Evolutionary conservation across 2,888 invertebrate species (phyloP).

Genomic region (Drosophila mettleri): DNA sequence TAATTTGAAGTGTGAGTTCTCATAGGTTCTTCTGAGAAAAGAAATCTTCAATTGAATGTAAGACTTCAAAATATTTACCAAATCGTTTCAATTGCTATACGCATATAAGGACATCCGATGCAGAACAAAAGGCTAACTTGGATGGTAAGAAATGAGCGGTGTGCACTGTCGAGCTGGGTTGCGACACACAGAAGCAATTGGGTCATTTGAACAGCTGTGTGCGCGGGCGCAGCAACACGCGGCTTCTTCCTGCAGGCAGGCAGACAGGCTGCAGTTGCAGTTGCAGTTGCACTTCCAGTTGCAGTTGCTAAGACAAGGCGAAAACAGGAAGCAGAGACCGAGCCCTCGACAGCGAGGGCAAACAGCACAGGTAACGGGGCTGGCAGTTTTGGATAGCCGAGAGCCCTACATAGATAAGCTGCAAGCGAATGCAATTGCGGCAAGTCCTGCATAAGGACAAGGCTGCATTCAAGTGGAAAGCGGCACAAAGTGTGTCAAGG

Average conservation of each 20-base stretch:
- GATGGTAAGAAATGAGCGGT: not conserved
- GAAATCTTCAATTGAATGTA: not conserved
- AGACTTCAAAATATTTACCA: not conserved
- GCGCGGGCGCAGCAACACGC: conserved; percentile 29
- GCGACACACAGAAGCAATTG: conserved; percentile 16
- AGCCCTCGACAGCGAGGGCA: conserved; percentile 2
- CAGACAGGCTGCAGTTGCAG: not conserved
- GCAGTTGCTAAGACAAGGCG: conserved; percentile 1
- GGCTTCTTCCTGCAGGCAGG: conserved; percentile 22
- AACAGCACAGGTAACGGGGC: conserved; percentile 47
- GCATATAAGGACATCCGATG: not conserved
- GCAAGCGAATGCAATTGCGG: conserved; percentile 20
- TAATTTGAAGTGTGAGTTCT: no score
- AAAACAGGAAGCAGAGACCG: conserved; percentile 49
- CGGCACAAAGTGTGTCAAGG: conserved; percentile 71
- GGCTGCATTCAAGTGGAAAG: conserved; percentile 64
- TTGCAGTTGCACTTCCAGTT: conserved; percentile 16
- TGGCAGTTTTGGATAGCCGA: conserved; percentile 65
- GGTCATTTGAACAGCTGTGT: conserved; percentile 61
- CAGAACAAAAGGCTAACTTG: not conserved
- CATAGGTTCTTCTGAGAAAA: no score
- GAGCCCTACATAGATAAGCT: conserved; percentile 77
- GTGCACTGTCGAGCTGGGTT: conserved; percentile 6
- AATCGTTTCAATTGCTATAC: not conserved
- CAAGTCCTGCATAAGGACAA: conserved; percentile 33